These are phyloP conservation scores for Glaucopsyche alexis DNA, from an alignment of 2,888 invertebrate genomes.

Conservation along the genomic window DNA sequence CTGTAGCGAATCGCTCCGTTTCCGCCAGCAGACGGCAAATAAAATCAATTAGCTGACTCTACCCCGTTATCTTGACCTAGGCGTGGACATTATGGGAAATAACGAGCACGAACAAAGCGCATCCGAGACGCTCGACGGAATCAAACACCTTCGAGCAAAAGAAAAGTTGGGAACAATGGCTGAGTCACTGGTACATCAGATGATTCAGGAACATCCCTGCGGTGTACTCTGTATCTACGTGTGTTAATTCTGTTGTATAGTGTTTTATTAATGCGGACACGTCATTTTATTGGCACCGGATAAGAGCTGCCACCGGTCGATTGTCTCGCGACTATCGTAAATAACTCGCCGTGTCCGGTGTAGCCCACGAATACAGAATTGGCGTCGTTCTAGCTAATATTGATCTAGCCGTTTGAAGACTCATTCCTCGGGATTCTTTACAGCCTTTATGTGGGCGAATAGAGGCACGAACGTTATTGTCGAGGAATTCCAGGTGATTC, in stretches of 20 bases:
- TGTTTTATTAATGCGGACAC: constrained; percentile 75
- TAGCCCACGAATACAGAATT: constrained; percentile 69
- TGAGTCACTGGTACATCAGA: constrained; percentile 40
- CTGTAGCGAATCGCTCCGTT: constrained; percentile 61
- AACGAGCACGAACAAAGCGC: constrained; percentile 36
- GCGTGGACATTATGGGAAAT: constrained; percentile 40
- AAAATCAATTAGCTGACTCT: constrained; percentile 60
- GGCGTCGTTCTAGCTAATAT: constrained; percentile 59
- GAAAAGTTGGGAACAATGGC: constrained; percentile 36
- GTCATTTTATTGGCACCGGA: constrained; percentile 77
- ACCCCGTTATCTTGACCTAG: constrained; percentile 50
- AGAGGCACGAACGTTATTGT: constrained; percentile 43
- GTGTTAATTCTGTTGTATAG: constrained; percentile 68
- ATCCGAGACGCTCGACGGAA: constrained; percentile 34
- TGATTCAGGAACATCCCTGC: constrained; percentile 63
- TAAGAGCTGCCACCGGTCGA: constrained; percentile 72
- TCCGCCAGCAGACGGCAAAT: constrained; percentile 61
- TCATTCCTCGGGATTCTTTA: constrained; percentile 27
- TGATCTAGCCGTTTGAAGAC: constrained; percentile 39
- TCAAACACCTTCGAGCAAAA: constrained; percentile 30
- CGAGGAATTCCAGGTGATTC: constrained; percentile 46
- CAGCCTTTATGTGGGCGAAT: constrained; percentile 36
- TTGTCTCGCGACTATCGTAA: constrained; percentile 77
- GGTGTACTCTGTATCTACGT: constrained; percentile 61
- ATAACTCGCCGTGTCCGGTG: constrained; percentile 76